Evolutionary conservation across 2,797 vertebrate species (phyloP), one percentile per base, ranked within the genome.

Genomic region (Parauchenoglanis punctatus): DNA sequence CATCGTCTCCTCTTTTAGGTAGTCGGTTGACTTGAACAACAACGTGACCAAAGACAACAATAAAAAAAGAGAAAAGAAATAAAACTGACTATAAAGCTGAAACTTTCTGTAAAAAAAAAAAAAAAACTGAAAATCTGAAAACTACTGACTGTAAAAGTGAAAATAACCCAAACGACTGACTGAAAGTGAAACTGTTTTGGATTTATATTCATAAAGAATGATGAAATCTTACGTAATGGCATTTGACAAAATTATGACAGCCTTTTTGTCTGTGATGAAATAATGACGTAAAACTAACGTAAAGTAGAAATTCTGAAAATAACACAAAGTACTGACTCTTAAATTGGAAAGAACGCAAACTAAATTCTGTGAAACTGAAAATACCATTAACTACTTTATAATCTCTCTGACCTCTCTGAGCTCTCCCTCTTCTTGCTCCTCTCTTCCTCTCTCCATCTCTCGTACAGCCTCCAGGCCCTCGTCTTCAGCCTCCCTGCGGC

Each of bases 341-440:
- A 75, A 46, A 15, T 23, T 3, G 1, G 12, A 49, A 75, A 12
- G 2, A 40, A 44, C 8, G 44, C 68, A 44, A 75, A 73, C 40
- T 23, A 70, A 31, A 18, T 35, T 44, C 2, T 73, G 7, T 20
- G 1, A 78, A 17, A 78, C 52, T 31, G 52, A 18, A 78, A 56
- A 31, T 8, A 18, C 2, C 25, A 52, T 2, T 56, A 54, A 78
- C 23, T 28, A 75, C 18, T 52, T 28, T 28, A n/a, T 80, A 59
- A 35, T 63, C 12, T 46, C 25, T 46, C 84, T 67, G 85, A 95
- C 95, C 93, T 94, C 93, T 63, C 7, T 82, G 82, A 85, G 72
- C 80, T 89, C 90, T 44, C 25, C 40, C 1, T 83, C 88, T 52
- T 44, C 58, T 40, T 28, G 76, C 49, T 63, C 80, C 72, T 90